Conservation (phyloP, 2,888 invertebrate species). For the Leistus spinibarbis region DNA sequence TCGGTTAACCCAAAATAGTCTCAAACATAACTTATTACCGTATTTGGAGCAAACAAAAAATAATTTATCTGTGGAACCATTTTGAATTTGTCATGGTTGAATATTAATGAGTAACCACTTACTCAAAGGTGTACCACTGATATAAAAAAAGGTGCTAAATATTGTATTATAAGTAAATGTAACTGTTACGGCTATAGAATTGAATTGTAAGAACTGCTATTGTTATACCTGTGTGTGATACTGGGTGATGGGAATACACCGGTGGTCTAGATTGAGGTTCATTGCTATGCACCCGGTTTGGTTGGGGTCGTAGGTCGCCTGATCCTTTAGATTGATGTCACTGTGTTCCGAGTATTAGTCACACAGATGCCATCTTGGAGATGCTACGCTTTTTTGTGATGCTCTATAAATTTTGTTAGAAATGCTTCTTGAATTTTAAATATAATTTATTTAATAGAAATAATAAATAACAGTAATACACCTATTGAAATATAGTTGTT, state of each 20-base stretch:
- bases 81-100: constrained; percentile 22
- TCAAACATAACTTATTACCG: background rate
- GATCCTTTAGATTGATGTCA: background rate
- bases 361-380: background rate
- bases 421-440: no score
- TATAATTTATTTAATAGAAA: no score
- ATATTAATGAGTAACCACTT: constrained; percentile 16
- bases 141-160: background rate
- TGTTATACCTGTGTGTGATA: background rate
- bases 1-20: background rate
- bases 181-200: background rate
- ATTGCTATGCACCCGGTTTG: constrained; percentile 15
- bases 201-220: constrained; percentile 4
- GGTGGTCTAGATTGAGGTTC: constrained; percentile 17
- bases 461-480: no score
- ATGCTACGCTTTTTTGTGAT: no score
- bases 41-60: constrained; percentile 32
- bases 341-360: background rate
- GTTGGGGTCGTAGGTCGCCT: background rate
- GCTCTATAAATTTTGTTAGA: no score
- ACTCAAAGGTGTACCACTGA: background rate
- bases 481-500: no score
- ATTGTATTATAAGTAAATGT: background rate
- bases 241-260: background rate
- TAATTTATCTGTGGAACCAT: constrained; percentile 8